Evolutionary conservation across 2,113 vertebrate genomes (phyloP), one percentile per base, ranked within the genome.

Genomic region (Calypte anna): DNA sequence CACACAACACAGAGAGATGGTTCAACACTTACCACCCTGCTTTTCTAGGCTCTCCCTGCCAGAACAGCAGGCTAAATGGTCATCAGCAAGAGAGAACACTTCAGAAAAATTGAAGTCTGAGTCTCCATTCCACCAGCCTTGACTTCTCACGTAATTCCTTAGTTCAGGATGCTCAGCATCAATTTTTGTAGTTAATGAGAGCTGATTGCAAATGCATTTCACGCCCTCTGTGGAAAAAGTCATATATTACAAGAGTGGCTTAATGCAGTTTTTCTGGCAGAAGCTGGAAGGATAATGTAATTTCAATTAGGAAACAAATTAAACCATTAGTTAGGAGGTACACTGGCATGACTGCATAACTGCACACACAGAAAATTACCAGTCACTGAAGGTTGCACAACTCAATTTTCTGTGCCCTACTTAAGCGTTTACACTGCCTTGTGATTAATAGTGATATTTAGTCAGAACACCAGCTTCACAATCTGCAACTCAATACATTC

Each of bases 91-190:
- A 93, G 98, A 98, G 88, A 98, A 98, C 6, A 98, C 97, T 94
- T 98, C 91, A 68, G 98, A 97, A 89, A 98, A 98, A 92, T 98
- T 98, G 96, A 98, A 98, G 85, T 98, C 98, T 0, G 97, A 96
- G 44, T 98, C 97, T 92, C 93, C 97, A 0, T 90, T 98, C 98
- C 98, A 98, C 98, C 98, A 98, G 51, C 98, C 98, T 97, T 98
- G 98, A 91, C 95, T 97, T 95, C 97, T 97, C 68, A 98, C 98
- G 0, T 98, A 98, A 91, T 78, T 88, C 90, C 98, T 96, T 88
- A 98, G 98, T 66, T 98, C 97, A 30, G 98, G 97, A 48, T 98
- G 98, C 53, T 98, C 98, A 15, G 95, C 97, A 22, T 98, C 98
- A 20, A 98, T 97, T 91, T 98, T 98, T 27, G 98, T 98, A 31